Conservation (phyloP, 2,888 invertebrate species). For the Charanyca ferruginea region DNA sequence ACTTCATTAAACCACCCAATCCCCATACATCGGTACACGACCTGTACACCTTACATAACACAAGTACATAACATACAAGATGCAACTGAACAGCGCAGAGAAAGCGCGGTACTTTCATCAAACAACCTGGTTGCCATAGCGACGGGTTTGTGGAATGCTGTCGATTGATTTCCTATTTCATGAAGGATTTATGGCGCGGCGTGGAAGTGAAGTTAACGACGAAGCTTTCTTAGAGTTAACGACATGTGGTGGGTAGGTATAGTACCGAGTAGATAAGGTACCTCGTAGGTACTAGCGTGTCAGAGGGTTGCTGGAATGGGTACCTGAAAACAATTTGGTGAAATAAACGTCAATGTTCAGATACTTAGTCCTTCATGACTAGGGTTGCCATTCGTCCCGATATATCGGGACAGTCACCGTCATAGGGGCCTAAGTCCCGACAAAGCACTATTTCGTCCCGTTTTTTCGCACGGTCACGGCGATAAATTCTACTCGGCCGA, state of each 20-base stretch:
- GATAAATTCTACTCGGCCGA: too few species aligned
- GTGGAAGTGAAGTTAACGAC: constrained; percentile 1
- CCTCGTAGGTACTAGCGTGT: neutral
- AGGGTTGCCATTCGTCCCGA: too few species aligned
- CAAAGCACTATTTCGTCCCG: too few species aligned
- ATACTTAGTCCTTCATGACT: too few species aligned
- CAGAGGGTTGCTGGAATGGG: too few species aligned
- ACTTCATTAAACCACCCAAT: too few species aligned
- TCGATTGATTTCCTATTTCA: constrained; percentile 64
- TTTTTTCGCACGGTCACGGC: too few species aligned
- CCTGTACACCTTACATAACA: constrained; percentile 31
- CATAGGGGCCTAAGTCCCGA: too few species aligned
- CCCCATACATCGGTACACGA: neutral
- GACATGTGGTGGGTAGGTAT: too few species aligned
- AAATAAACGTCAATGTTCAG: neutral
- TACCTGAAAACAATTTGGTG: too few species aligned
- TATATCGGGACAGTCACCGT: too few species aligned
- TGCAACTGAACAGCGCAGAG: constrained; percentile 51
- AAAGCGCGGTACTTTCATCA: constrained; percentile 65
- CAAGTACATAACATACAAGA: constrained; percentile 38
- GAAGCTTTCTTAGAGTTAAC: constrained; percentile 40
- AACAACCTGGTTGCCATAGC: constrained; percentile 55
- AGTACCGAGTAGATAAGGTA: too few species aligned
- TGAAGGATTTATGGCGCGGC: constrained; percentile 59
- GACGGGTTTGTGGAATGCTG: constrained; percentile 56